Conservation (phyloP, 2,888 invertebrate species). For the Ommatoiulus sabulosus region DNA sequence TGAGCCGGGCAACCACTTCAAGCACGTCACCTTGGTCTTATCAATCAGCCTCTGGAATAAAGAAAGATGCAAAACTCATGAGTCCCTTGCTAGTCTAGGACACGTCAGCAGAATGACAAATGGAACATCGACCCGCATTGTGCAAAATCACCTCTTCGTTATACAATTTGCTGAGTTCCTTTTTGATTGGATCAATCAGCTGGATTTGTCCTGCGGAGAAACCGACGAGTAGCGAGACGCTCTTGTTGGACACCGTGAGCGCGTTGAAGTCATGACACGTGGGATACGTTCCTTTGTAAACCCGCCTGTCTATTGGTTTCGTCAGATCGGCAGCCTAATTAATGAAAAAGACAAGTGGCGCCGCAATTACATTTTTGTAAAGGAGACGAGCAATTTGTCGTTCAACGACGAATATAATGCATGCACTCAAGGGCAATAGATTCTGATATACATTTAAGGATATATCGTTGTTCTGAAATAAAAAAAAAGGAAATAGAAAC, state of each 20-base stretch:
- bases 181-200: slow-evolving; percentile 95
- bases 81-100: not conserved
- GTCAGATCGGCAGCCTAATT: slow-evolving; percentile 90
- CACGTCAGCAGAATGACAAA: not conserved
- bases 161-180: slow-evolving; percentile 94
- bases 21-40: slow-evolving; percentile 94
- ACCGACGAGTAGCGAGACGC: slow-evolving; percentile 92
- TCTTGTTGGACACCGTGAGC: slow-evolving; percentile 82
- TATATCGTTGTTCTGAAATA: no score
- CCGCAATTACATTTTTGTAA: no score
- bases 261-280: slow-evolving; percentile 99
- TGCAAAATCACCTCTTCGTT: slow-evolving; percentile 89
- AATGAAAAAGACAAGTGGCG: no score
- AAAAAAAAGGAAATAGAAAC: no score
- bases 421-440: no score
- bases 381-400: no score
- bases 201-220: slow-evolving; percentile 99
- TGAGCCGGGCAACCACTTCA: slow-evolving; percentile 97
- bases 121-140: not conserved
- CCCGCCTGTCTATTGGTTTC: slow-evolving; percentile 97
- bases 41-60: slow-evolving; percentile 86
- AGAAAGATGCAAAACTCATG: no score
- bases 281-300: slow-evolving; percentile 98
- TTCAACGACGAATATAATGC: no score
- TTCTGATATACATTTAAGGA: no score